Percentiles rank a stretch among this genome's conserved stretches.
Conservation (phyloP, 2,888 invertebrate species). For the Leptura quadrifasciata region DNA sequence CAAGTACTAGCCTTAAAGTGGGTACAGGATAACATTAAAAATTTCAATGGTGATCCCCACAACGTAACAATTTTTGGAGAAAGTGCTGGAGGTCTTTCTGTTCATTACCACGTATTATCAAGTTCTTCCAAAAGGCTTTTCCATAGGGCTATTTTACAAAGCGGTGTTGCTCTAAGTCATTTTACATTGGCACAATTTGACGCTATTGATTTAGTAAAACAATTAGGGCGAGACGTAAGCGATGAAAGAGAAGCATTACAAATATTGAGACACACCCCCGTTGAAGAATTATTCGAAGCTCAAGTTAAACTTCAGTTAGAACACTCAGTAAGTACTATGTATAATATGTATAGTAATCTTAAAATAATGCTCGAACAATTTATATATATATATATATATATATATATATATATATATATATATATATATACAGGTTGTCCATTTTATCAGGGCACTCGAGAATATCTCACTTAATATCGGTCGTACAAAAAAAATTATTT, state of each 20-base stretch:
- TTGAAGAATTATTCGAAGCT: constrained; percentile 57
- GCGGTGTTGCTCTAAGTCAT: constrained; percentile 57
- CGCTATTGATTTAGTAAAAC: constrained; percentile 42
- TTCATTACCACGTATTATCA: constrained; percentile 74
- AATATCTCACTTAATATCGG: too few relatives aligned
- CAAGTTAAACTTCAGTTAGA: neutral
- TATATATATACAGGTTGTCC: too few relatives aligned
- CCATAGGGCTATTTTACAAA: constrained; percentile 57
- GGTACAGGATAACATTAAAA: constrained; percentile 73
- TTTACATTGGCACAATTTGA: constrained; percentile 55
- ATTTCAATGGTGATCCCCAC: constrained; percentile 74
- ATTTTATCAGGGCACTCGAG: too few relatives aligned
- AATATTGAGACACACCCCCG: constrained; percentile 69
- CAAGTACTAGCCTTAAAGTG: constrained; percentile 74
- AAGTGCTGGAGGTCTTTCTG: constrained; percentile 74
- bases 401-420: too few relatives aligned
- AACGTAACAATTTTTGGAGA: constrained; percentile 76
- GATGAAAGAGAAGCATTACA: constrained; percentile 69
- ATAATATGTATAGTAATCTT: neutral
- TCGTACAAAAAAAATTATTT: too few relatives aligned
- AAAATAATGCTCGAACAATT: too few relatives aligned
- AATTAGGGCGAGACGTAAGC: constrained; percentile 61
- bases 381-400: too few relatives aligned
- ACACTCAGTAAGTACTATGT: neutral
- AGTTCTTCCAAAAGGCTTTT: constrained; percentile 67